Evolutionary conservation across 1,140 invertebrate species (phyloP).

Genomic region (Drosophila hydei): DNA sequence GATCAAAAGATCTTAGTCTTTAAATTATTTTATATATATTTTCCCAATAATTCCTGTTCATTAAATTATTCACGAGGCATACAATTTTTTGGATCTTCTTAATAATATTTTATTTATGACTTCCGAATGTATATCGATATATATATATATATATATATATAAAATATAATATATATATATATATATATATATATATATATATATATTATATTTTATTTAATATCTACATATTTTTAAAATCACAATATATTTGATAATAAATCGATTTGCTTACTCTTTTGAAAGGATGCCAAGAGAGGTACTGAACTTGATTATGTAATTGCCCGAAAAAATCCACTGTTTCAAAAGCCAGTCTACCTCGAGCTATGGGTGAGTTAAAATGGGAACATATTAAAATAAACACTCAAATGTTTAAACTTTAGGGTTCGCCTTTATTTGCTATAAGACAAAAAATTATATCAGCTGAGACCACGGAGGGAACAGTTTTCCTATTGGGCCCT

Average conservation of each 20-base stretch:
- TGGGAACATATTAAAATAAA: background rate
- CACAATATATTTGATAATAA: too few species aligned
- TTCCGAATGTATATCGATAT: too few species aligned
- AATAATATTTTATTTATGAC: too few species aligned
- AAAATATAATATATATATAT: too few species aligned
- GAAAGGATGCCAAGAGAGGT: slow-evolving; percentile 90
- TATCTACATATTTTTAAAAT: too few species aligned
- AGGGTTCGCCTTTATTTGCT: slow-evolving; percentile 89
- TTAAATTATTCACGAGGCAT: too few species aligned
- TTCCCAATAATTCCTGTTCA: background rate
- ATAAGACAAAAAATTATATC: slow-evolving; percentile 90
- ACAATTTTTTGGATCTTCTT: too few species aligned
- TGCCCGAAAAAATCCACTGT: slow-evolving; percentile 90
- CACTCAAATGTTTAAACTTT: slow-evolving; percentile 32
- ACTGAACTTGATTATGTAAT: slow-evolving; percentile 92
- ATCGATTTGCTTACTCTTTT: slow-evolving; percentile 66
- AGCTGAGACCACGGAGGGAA: slow-evolving; percentile 89
- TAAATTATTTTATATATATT: slow-evolving; percentile 22
- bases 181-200: too few species aligned
- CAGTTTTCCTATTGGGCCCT: slow-evolving; percentile 89
- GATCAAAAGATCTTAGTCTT: slow-evolving; percentile 8
- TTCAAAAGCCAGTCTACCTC: slow-evolving; percentile 90
- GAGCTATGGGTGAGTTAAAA: slow-evolving; percentile 88
- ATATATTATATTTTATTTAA: too few species aligned
- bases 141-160: too few species aligned